These are phyloP conservation scores for Temnothorax curvispinosus DNA, from an alignment of 1,140 invertebrate genomes.

Conservation along the genomic window DNA sequence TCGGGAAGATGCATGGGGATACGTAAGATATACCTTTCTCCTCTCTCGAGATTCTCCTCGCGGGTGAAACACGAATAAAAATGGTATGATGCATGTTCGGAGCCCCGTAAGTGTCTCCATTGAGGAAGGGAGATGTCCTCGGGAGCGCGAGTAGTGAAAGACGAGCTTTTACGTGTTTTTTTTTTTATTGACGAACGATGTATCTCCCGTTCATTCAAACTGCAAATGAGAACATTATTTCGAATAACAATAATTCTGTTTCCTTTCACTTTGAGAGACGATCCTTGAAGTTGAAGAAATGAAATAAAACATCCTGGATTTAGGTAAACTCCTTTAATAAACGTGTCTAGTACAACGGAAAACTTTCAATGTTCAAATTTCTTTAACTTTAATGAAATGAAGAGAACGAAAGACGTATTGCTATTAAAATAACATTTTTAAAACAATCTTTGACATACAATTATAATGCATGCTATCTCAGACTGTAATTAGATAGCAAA, in stretches of 20 bases:
- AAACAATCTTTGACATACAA: constrained; percentile 19
- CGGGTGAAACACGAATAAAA: constrained; percentile 58
- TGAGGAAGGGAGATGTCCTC: neutral
- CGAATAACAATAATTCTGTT: neutral
- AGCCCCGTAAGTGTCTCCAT: constrained; percentile 32
- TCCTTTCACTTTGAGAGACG: neutral
- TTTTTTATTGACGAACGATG: neutral
- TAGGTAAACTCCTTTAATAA: constrained; percentile 45
- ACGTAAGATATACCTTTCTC: neutral
- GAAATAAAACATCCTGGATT: neutral
- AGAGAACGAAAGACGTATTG: neutral
- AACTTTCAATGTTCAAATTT: constrained; percentile 30
- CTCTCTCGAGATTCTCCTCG: constrained; percentile 38
- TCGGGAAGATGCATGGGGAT: constrained; percentile 25
- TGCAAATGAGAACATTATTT: constrained; percentile 27
- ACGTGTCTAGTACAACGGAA: neutral
- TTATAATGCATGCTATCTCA: neutral
- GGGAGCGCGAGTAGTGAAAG: neutral
- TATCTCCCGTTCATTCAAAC: neutral
- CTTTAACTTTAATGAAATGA: constrained; percentile 16
- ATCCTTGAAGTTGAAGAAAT: neutral
- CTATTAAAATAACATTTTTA: constrained; percentile 30
- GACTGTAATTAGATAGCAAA: constrained; percentile 6
- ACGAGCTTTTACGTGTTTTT: constrained; percentile 1
- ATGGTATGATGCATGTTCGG: constrained; percentile 28